A percentile compares a stretch with the other conserved stretches of the same genome.
phyloP scores from a whole-genome alignment of 2,797 vertebrate species.

The Enteromius mattozi region DNA sequence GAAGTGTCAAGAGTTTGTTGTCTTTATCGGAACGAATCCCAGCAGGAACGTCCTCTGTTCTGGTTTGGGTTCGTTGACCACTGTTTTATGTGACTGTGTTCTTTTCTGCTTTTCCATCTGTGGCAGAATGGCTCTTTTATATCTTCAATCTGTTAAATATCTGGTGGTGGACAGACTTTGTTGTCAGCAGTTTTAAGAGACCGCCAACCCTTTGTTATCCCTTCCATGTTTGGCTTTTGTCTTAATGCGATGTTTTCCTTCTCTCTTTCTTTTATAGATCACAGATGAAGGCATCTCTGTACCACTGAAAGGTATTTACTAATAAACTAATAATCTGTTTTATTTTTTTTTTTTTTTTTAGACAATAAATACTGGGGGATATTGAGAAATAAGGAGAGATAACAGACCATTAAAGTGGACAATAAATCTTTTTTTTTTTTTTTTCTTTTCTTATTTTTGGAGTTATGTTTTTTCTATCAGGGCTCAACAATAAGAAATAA shows the following conservation, averaged over 20 bases:
- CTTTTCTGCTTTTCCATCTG: constrained; percentile 28
- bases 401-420: neutral
- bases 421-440: neutral
- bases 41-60: neutral
- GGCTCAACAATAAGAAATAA: neutral
- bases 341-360: neutral
- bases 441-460: neutral
- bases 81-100: constrained; percentile 15
- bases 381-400: neutral
- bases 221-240: constrained; percentile 3
- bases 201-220: constrained; percentile 3
- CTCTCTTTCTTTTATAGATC: constrained; percentile 59
- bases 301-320: constrained; percentile 64
- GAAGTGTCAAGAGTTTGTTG: constrained; percentile 32
- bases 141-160: constrained; percentile 17
- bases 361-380: neutral
- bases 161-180: constrained; percentile 9
- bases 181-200: constrained; percentile 6
- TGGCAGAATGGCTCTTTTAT: constrained; percentile 13
- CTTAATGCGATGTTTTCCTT: constrained; percentile 15
- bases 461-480: neutral
- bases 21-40: neutral
- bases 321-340: neutral
- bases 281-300: constrained; percentile 60
- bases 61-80: neutral